Conservation (phyloP, 2,113 vertebrate species). For the Natator depressus region DNA sequence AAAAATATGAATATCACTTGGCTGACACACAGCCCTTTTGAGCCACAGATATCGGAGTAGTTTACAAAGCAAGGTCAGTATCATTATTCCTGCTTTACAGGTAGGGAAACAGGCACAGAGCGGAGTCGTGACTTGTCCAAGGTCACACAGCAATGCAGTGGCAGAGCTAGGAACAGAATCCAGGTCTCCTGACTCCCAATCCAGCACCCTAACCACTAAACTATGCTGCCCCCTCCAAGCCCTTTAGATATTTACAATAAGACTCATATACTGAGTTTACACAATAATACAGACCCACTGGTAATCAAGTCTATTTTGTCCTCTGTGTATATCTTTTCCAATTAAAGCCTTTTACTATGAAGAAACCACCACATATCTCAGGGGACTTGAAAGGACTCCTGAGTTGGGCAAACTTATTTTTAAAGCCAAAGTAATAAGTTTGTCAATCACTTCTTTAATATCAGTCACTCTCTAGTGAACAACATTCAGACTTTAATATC, state of each 20-base stretch:
- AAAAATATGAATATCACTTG: background rate
- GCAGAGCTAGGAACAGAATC: background rate
- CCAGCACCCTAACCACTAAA: background rate
- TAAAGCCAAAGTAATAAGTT: slow-evolving; percentile 72
- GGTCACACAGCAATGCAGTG: background rate
- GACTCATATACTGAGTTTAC: background rate
- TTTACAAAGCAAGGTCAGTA: background rate
- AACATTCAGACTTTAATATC: slow-evolving; percentile 75
- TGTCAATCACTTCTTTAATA: slow-evolving; percentile 78
- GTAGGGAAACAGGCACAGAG: background rate
- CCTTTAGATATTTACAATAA: background rate
- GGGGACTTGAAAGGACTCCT: slow-evolving; percentile 43
- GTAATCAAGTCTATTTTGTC: background rate
- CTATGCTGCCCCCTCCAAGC: background rate
- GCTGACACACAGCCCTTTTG: background rate
- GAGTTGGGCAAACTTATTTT: slow-evolving; percentile 61
- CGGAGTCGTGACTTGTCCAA: rapidly evolving
- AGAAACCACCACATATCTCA: background rate
- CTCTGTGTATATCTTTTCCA: slow-evolving; percentile 26
- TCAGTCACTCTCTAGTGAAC: slow-evolving; percentile 75
- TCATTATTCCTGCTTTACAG: background rate
- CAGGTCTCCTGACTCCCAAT: rapidly evolving
- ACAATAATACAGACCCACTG: background rate
- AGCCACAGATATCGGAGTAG: background rate
- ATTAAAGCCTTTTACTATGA: slow-evolving; percentile 31